Conservation (phyloP, 1,140 invertebrate species). For the Thaumetopoea pityocampa region DNA sequence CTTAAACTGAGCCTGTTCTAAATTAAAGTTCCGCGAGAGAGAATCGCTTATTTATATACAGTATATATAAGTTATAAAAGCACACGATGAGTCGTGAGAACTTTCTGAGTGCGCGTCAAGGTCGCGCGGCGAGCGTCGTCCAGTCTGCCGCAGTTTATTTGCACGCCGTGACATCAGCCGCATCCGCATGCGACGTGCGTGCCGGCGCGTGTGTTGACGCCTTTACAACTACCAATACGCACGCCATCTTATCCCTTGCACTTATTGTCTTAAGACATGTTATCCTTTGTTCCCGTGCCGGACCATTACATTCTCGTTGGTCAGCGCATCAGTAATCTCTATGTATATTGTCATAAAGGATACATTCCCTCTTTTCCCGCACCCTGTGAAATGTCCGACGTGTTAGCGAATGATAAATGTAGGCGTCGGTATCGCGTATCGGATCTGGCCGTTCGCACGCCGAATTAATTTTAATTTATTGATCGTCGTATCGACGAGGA, state of each 20-base stretch:
- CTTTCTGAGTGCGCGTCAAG: slow-evolving; percentile 35
- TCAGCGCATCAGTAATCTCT: slow-evolving; percentile 34
- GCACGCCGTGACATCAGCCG: slow-evolving; percentile 39
- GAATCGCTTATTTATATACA: too few species aligned
- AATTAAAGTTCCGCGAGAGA: too few species aligned
- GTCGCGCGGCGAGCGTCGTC: slow-evolving; percentile 43
- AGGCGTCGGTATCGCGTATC: slow-evolving; percentile 72
- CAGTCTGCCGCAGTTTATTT: slow-evolving; percentile 54
- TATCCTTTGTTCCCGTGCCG: slow-evolving; percentile 54
- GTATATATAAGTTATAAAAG: slow-evolving; percentile 4
- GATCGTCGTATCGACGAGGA: slow-evolving; percentile 63
- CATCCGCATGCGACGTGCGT: slow-evolving; percentile 48
- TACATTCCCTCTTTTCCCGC: slow-evolving; percentile 35
- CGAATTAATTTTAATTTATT: slow-evolving; percentile 76
- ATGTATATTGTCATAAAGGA: slow-evolving; percentile 40
- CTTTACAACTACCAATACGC: slow-evolving; percentile 34
- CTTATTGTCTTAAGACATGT: slow-evolving; percentile 61
- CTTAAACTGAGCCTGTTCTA: too few species aligned
- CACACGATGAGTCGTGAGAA: slow-evolving; percentile 27
- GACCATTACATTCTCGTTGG: slow-evolving; percentile 58
- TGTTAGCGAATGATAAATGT: slow-evolving; percentile 75
- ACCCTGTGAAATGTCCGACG: slow-evolving; percentile 67
- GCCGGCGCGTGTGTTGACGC: slow-evolving; percentile 40
- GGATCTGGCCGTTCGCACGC: slow-evolving; percentile 71
- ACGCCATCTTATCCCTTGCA: slow-evolving; percentile 58